Evolutionary conservation across 2,888 invertebrate genomes (phyloP).

Genomic region (Pogonocherus hispidulus): DNA sequence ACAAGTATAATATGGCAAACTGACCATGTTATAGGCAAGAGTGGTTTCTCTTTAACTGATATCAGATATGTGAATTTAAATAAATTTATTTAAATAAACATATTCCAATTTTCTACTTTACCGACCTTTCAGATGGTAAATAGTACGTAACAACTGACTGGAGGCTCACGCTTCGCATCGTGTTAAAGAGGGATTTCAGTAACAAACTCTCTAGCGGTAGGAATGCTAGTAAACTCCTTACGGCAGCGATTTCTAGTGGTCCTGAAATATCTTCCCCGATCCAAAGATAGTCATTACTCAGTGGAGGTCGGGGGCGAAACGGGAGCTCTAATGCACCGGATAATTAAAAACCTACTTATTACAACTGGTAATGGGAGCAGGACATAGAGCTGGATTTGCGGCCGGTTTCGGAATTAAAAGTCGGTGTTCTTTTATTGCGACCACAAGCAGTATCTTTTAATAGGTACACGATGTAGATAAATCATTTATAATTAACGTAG

Average conservation of each 20-base stretch:
- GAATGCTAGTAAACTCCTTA: not conserved
- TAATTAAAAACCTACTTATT: constrained; percentile 38
- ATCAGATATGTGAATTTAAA: too few species aligned
- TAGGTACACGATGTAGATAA: too few species aligned
- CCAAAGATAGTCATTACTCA: constrained; percentile 10
- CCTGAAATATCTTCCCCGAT: constrained; percentile 6
- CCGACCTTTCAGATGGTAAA: too few species aligned
- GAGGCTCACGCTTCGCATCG: too few species aligned
- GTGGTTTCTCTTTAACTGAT: too few species aligned
- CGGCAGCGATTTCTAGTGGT: not conserved
- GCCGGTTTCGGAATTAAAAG: constrained; percentile 9
- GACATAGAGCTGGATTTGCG: constrained; percentile 12
- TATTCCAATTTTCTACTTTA: too few species aligned
- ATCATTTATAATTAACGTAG: too few species aligned
- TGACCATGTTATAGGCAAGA: too few species aligned
- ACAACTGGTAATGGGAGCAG: not conserved
- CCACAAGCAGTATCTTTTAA: not conserved
- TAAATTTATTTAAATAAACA: too few species aligned
- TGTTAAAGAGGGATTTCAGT: too few species aligned
- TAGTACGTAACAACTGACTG: too few species aligned
- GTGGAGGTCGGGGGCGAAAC: not conserved
- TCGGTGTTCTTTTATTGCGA: constrained; percentile 3
- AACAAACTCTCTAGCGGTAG: not conserved
- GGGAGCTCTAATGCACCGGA: constrained; percentile 32
- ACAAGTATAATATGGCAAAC: too few species aligned